Evolutionary conservation across 2,888 invertebrate species (phyloP), one percentile per base, ranked within the genome.

Genomic region (Siphlonurus alternatus): DNA sequence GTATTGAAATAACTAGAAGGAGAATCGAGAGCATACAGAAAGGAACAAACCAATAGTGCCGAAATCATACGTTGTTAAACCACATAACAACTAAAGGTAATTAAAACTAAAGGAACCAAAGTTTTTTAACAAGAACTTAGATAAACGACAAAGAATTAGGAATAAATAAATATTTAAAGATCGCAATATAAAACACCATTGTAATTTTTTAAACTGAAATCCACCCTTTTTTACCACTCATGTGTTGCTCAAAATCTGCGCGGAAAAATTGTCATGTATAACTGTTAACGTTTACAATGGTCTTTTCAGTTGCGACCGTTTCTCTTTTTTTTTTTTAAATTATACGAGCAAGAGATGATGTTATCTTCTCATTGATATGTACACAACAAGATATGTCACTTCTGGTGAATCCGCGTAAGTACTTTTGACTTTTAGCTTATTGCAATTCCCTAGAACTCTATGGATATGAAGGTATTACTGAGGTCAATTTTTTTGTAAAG

Each of bases 351-450:
- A 38, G 5, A 10, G 38, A 38, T 38, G 38, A 15, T 10, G 38
- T 38, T 38, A 10, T 15, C 38, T 38, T 38, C 38, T 38, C 38
- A 38, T 10, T 38, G 5, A 10, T 10, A 38, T 38, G 38, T 38
- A 38, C 22, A 59, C 19, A 20, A 20, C 20, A 23, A 65, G 66
- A 66, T 66, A 66, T 66, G 66, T 65, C 64, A 66, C 65, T 66
- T 66, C 66, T 66, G 65, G 65, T 61, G 63, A 65, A 65, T 64
- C 54, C 53, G 15, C 22, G 61, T 65, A 15, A 19, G 18, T 19
- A 2, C n/a, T n/a, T n/a, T n/a, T n/a, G n/a, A n/a, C n/a, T n/a
- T 15, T 38, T 38, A 38, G 15, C 38, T 38, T 38, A 38, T 38
- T 38, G 38, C 38, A 38, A 38, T 38, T 38, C 5, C 38, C 38